Evolutionary conservation across 2,888 invertebrate genomes (phyloP), one percentile per base, ranked within the genome.

Genomic region (Sphecodes monilicornis): DNA sequence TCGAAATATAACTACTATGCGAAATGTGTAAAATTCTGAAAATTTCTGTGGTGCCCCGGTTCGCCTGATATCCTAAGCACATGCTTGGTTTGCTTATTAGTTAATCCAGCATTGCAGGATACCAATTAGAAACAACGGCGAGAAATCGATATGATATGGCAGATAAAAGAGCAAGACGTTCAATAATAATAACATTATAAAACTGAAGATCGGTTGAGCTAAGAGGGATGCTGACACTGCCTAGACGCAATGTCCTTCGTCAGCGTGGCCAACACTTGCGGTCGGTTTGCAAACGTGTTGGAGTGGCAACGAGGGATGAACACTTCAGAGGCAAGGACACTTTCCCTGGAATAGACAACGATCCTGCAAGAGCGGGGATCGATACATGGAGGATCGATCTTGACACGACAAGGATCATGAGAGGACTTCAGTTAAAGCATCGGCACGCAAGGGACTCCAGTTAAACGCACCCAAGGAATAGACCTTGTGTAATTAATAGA

Each of bases 331-430:
- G 26, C 57, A 26, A 13, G 57, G 57, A 57, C 26, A 57, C 60
- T 60, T 60, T 29, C 60, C 60, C 16, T 60, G 29, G 60, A 29
- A 60, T 29, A 60, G 60, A 29, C 57, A 26, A 57, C 60, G 60
- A 60, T 60, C 60, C 60, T 60, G 60, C 60, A 16, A 60, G 60
- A 60, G 60, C 29, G 29, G 60, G 16, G 29, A 60, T 60, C 60
- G 60, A 60, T 60, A 29, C 60, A 60, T 26, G 29, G 60, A 60
- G 60, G 29, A 60, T 60, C 60, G 60, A 60, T 60, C 60, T 29
- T 29, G 60, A 29, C 29, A 16, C 60, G 60, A 26, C 3, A 16
- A 29, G 29, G 60, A 60, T 60, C 60, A 29, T 29, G 29, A 29
- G 60, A 6, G 60, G 60, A 60, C 29, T 29, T 57, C 60, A 60